Percentiles rank a stretch among this genome's conserved stretches.
phyloP scores from a whole-genome alignment of 1,140 invertebrate species.

The Antheraea mylitta region DNA sequence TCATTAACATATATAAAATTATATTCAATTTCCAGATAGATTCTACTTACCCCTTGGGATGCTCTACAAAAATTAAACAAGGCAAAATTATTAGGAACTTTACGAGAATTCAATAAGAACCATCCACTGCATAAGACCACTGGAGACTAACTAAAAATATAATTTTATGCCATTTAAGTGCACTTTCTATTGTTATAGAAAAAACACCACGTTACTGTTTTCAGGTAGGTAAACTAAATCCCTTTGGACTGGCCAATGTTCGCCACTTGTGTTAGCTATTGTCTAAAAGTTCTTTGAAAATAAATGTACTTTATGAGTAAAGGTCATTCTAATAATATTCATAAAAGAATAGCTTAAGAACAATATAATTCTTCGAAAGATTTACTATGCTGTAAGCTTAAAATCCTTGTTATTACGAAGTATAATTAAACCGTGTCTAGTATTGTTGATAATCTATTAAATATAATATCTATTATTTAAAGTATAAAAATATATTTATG shows the following conservation, averaged over 20 bases:
- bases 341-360: conserved; percentile 2
- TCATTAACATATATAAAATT: too few species aligned
- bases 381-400: background rate
- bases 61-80: background rate
- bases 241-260: conserved; percentile 5
- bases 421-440: background rate
- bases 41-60: background rate
- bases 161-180: conserved; percentile 15
- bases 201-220: conserved; percentile 18
- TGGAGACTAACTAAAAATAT: conserved; percentile 9
- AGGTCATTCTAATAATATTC: conserved; percentile 10
- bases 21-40: background rate
- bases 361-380: conserved; percentile 6
- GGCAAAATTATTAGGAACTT: background rate
- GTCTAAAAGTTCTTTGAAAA: conserved; percentile 11
- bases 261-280: conserved; percentile 5
- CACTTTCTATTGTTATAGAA: conserved; percentile 15
- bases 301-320: background rate
- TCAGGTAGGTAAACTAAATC: conserved; percentile 17
- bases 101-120: background rate
- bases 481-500: too few species aligned
- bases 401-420: background rate
- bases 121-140: background rate
- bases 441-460: background rate
- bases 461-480: too few species aligned